Evolutionary conservation across 2,888 invertebrate species (phyloP).

Genomic region (Acrobasis repandana): DNA sequence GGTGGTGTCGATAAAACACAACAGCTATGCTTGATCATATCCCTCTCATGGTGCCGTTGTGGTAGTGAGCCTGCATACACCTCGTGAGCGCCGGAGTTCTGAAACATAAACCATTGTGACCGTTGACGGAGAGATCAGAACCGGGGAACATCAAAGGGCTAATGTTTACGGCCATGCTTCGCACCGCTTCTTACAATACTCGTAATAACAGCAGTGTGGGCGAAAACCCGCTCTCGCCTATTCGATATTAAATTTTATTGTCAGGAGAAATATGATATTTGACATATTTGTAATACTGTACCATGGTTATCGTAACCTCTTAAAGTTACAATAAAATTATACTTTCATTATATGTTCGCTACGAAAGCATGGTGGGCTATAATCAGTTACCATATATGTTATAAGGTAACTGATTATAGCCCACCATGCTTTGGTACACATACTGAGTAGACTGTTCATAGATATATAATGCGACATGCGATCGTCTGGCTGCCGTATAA

Average conservation of each 20-base stretch:
- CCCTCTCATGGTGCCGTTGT: constrained; percentile 56
- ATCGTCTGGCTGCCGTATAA: no score
- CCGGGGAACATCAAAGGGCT: constrained; percentile 47
- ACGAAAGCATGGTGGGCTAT: no score
- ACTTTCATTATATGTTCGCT: no score
- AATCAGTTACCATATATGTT: no score
- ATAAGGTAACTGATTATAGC: no score
- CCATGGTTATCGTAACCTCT: background rate
- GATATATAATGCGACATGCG: no score
- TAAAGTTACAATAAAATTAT: background rate
- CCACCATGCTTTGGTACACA: no score
- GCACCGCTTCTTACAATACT: constrained; percentile 28
- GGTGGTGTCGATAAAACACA: background rate
- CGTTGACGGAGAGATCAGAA: constrained; percentile 34
- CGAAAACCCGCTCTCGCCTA: constrained; percentile 23
- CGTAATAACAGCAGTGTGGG: constrained; percentile 39
- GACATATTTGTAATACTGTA: background rate
- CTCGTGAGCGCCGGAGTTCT: constrained; percentile 77
- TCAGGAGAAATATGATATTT: constrained; percentile 1
- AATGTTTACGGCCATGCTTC: constrained; percentile 15
- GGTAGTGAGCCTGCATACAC: constrained; percentile 68
- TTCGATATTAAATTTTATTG: constrained; percentile 19
- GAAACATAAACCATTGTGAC: constrained; percentile 50
- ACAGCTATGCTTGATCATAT: constrained; percentile 52
- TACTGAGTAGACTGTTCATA: no score